Evolutionary conservation across 2,888 invertebrate genomes (phyloP), one percentile per base, ranked within the genome.

Genomic region (Eugnorisma glareosa): DNA sequence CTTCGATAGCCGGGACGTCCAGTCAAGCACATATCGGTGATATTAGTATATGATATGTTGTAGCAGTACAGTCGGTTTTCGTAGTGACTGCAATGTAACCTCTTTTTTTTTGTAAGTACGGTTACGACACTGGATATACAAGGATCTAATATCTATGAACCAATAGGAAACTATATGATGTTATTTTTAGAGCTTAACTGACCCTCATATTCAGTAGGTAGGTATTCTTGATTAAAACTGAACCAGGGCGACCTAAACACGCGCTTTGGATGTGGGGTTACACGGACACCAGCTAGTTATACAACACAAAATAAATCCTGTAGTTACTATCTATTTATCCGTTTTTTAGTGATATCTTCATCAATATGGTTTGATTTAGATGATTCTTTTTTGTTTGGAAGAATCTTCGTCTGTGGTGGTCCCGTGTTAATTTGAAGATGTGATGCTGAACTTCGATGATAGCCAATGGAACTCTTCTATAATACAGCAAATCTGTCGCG

Each of bases 41-140:
- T 45, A 35, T 37, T 15, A 37, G 7, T 37, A 5, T 68, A n/a
- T n/a, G n/a, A n/a, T 10, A 67, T 24, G 35, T 67, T 4, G 11
- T 43, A 31, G 11, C 70, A n/a, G 31, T 71, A 31, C 31, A 11
- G 68, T 18, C 31, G 8, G 31, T 69, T 68, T 69, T 71, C 13
- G 35, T 35, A 13, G 13, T 67, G n/a, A n/a, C n/a, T n/a, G 35
- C n/a, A 43, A 13, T 21, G 35, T 10, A n/a, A 43, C n/a, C 13
- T 21, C 21, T 21, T 35, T 2, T 10, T 21, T 35, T 2, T 10
- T 28, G n/a, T 7, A 48, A 2, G 48, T 45, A n/a, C 21, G 10
- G 28, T 71, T 37, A 48, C 1, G 28, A 18, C 37, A 73, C 37
- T 73, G 37, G 37, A 24, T 35, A 73, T 24, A 1, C 24, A 54